Conservation (phyloP, 30 jellyfish, hydroid and myxozoan genomes). For the Catostylus mosaicus region DNA sequence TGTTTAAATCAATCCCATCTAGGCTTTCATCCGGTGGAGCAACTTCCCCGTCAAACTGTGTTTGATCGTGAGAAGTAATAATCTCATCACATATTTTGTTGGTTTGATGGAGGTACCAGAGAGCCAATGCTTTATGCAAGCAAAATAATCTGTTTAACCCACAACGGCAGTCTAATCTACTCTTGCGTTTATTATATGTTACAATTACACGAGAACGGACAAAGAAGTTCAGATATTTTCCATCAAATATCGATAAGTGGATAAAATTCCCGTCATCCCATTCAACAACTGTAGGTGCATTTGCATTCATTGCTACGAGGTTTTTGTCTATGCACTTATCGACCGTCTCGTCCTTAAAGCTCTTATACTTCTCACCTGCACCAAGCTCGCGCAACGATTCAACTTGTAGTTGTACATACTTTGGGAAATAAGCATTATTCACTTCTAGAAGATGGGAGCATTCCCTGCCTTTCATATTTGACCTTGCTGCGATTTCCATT, state of each 20-base stretch:
- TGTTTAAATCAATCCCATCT: background rate
- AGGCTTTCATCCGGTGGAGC: background rate
- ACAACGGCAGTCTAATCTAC: constrained; percentile 9
- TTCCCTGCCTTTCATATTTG: constrained; percentile 47
- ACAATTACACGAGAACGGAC: background rate
- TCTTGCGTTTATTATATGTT: background rate
- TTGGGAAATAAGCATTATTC: constrained; percentile 28
- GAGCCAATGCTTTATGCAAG: constrained; percentile 27
- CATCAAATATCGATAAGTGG: constrained; percentile 34
- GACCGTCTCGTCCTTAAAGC: background rate
- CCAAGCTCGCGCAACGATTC: background rate
- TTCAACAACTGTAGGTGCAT: constrained; percentile 22
- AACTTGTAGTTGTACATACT: background rate
- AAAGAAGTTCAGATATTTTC: background rate
- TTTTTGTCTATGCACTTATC: background rate
- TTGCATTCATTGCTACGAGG: background rate
- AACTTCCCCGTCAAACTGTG: background rate
- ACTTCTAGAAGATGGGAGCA: constrained; percentile 39
- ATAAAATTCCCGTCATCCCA: constrained; percentile 11
- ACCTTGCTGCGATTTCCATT: constrained; percentile 31
- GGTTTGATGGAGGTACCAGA: constrained; percentile 34
- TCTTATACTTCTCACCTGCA: background rate
- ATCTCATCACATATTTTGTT: background rate
- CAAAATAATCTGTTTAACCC: background rate
- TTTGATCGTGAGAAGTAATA: background rate